Evolutionary conservation across 35 echinoderm and acorn worm species (phyloP), one percentile per base, ranked within the genome.

Genomic region (Anneissia japonica): DNA sequence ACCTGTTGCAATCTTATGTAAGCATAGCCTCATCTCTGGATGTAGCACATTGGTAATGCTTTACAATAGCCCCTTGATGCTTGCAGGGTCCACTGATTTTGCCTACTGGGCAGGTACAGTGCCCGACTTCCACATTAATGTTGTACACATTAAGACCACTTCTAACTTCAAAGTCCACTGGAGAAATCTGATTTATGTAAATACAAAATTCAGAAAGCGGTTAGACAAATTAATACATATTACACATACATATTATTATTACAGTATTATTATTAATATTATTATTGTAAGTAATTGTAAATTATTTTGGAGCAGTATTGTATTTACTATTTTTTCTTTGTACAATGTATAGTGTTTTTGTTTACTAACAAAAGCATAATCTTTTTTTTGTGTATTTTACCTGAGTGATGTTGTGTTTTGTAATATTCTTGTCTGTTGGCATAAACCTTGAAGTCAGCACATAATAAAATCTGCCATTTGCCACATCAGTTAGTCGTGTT

Each of bases 1-100:
- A 89, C 88, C 88, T 43, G 88, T 90, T 46, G 82, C 88, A 78
- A 90, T 85, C 38, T 90, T 84, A 75, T 90, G 55, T 37, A 90
- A 41, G 33, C 46, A 74, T 7, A 51, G 81, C 16, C 82, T 84
- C 39, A 41, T 78, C 5, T 32, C 23, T 23, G 64, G 81, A 76
- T 90, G 76, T 46, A 13, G 82, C 43, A 37, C 77, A 39, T 79
- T 81, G 78, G 30, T 79, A 80, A 46, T 51, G 41, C 73, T 85
- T 85, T 21, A 80, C 39, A 32, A 91, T 83, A 73, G 89, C 89
- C 29, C 41, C 76, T 51, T 85, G 89, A 56, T 91, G 89, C n/a
- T 85, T 86, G 37, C 89, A 91, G 16, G 82, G 75, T 76, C 39
- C 75, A 21, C 83, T 83, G 16, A 30, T 85, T 39, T 85, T 73